phyloP scores from a whole-genome alignment of 2,797 vertebrate genomes.

The Dermochelys coriacea region DNA sequence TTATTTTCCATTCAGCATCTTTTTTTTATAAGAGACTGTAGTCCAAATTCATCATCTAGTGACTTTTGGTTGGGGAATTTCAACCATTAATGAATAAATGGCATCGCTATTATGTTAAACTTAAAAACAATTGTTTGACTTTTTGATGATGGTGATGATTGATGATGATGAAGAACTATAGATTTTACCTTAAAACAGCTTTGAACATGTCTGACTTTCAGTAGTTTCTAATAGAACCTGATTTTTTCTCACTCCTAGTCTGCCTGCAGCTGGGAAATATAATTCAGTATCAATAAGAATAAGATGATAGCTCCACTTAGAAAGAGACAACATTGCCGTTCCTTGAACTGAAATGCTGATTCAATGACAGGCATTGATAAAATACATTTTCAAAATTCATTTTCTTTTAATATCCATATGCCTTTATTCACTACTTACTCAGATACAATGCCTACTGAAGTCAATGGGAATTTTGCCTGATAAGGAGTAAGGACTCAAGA shows the following conservation, averaged over 20 bases:
- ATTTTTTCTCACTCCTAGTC: background rate
- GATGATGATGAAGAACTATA: background rate
- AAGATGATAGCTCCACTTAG: background rate
- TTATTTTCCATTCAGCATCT: background rate
- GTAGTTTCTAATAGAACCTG: background rate
- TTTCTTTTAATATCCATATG: background rate
- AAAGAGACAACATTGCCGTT: background rate
- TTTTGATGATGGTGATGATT: background rate
- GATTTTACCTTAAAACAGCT: background rate
- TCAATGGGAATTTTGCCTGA: background rate
- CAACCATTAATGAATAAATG: conserved; percentile 28
- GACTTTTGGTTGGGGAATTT: background rate
- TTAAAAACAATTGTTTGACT: background rate
- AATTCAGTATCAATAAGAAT: background rate
- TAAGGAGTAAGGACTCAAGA: background rate
- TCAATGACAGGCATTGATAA: background rate
- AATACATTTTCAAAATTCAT: background rate
- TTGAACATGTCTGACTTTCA: background rate
- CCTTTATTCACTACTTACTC: background rate
- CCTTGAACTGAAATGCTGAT: background rate
- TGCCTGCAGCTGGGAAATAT: background rate
- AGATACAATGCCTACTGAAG: background rate
- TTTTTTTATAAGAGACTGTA: background rate
- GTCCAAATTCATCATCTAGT: background rate
- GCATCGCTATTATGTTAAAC: background rate